Evolutionary conservation across 2,797 vertebrate species (phyloP).

Genomic region (Silurus aristotelis): DNA sequence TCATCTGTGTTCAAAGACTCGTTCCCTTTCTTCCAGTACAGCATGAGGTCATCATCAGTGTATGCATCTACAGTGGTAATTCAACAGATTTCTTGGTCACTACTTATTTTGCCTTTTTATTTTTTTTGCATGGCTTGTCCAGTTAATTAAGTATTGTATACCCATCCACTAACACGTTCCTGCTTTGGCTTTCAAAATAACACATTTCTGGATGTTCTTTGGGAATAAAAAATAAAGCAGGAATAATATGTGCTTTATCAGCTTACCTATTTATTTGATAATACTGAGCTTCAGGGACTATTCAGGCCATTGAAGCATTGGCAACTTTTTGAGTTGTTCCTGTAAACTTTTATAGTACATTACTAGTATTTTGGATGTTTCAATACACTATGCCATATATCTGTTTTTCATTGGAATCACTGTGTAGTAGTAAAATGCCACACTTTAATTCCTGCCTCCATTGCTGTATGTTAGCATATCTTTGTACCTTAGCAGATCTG

Average conservation of each 20-base stretch:
- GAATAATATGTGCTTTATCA: background rate
- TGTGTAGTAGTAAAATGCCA: constrained; percentile 6
- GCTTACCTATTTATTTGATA: background rate
- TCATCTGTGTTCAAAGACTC: constrained; percentile 95
- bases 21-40: constrained; percentile 97
- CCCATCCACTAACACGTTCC: background rate
- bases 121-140: background rate
- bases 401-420: background rate
- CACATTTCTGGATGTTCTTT: background rate
- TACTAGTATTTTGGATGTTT: background rate
- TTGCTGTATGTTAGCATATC: no score
- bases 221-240: background rate
- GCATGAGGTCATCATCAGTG: constrained; percentile 96
- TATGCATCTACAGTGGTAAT: constrained; percentile 83
- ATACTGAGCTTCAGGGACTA: background rate
- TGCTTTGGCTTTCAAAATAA: background rate
- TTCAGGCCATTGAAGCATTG: background rate
- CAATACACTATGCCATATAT: background rate
- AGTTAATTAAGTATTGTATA: background rate
- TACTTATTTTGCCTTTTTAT: background rate
- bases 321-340: background rate
- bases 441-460: background rate
- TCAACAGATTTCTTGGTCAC: background rate
- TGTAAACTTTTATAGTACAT: constrained; percentile 5
- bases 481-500: background rate